These are phyloP conservation scores for Cactoblastis cactorum DNA, from an alignment of 2,888 invertebrate genomes.

Conservation along the genomic window DNA sequence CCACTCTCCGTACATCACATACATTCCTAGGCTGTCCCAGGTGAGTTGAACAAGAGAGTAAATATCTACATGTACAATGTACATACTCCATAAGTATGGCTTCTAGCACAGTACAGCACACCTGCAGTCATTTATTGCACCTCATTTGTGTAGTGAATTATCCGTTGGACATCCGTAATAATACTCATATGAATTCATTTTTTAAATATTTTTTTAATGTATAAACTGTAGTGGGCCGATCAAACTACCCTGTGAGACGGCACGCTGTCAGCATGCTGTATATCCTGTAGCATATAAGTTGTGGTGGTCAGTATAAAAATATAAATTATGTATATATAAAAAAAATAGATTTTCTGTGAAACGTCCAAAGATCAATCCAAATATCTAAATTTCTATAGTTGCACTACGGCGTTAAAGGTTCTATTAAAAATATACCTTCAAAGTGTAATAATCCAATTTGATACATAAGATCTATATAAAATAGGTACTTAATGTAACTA, in stretches of 20 bases:
- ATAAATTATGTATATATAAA: too few species aligned
- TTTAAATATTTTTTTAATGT: neutral
- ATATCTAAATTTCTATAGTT: too few species aligned
- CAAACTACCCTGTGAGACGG: too few species aligned
- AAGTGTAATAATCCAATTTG: too few species aligned
- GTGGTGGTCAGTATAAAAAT: too few species aligned
- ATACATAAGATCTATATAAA: neutral
- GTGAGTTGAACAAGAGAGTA: constrained; percentile 43
- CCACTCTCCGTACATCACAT: constrained; percentile 63
- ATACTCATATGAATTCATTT: neutral
- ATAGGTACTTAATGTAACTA: neutral
- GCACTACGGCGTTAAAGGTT: too few species aligned
- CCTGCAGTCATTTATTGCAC: constrained; percentile 6
- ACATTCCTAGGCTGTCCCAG: constrained; percentile 67
- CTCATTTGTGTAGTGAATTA: neutral
- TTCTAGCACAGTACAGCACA: constrained; percentile 9
- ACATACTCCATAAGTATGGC: constrained; percentile 6
- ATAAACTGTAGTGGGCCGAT: too few species aligned
- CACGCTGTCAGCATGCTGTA: too few species aligned
- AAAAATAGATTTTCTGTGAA: too few species aligned
- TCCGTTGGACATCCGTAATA: neutral
- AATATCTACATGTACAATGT: constrained; percentile 9
- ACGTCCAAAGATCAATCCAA: too few species aligned
- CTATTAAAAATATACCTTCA: too few species aligned
- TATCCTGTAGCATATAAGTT: too few species aligned